These are phyloP conservation scores for Meles meles DNA, from an alignment of 2,113 vertebrate genomes.

Conservation along the genomic window DNA sequence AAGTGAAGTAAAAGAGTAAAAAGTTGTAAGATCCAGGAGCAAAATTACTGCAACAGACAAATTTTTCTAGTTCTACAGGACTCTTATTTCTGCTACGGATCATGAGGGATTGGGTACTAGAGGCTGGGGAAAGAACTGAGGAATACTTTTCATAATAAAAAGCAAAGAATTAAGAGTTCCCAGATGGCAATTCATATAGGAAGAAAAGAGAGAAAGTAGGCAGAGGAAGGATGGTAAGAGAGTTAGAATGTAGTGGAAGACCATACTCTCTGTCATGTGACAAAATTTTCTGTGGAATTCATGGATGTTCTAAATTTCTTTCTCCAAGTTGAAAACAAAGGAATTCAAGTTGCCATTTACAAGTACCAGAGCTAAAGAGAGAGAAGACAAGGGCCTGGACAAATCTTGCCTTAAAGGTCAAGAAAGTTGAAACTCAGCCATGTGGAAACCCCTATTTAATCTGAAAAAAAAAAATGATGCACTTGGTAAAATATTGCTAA, in stretches of 20 bases:
- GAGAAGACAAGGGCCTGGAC: background rate
- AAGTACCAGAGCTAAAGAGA: background rate
- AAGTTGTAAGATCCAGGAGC: background rate
- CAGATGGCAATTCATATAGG: background rate
- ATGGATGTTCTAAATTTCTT: background rate
- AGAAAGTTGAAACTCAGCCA: background rate
- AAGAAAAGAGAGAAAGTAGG: background rate
- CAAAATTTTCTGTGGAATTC: background rate
- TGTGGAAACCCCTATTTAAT: background rate
- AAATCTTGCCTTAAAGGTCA: background rate
- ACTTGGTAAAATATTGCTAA: background rate
- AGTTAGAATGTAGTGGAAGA: background rate
- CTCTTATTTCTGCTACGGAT: background rate
- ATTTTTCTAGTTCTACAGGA: background rate
- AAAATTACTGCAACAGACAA: background rate
- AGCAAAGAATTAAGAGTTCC: background rate
- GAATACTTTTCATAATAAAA: background rate
- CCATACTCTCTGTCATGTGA: background rate
- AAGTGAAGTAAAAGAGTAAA: background rate
- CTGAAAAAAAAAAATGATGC: background rate
- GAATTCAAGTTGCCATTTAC: background rate
- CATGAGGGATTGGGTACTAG: background rate
- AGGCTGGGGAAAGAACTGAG: background rate
- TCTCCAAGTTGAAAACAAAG: background rate
- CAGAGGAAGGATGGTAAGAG: background rate